Evolutionary conservation across 2,888 invertebrate species (phyloP), one percentile per base, ranked within the genome.

Genomic region (Taphrorychus bicolor): DNA sequence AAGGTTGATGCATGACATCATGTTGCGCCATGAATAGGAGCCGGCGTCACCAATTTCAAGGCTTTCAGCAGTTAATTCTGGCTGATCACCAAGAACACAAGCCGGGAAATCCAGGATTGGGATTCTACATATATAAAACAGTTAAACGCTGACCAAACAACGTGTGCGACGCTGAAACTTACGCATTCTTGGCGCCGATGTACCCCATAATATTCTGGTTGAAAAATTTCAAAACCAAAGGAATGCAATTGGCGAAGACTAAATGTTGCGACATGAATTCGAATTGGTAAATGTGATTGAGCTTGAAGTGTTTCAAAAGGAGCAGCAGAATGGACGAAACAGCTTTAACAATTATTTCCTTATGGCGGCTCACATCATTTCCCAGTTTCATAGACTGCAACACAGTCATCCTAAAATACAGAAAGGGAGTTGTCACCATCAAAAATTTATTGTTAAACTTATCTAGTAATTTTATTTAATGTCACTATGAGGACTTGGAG

Each of bases 181-280:
- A 88, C 87, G 87, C 88, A 83, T 98, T 97, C 82, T 96, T 97
- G 48, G 97, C 93, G 78, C 94, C 93, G 67, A 98, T 94, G 84
- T 98, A 98, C 56, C 92, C 91, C 82, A 94, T 88, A 72, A 98
- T 97, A 78, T 98, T 97, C 83, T 99, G 98, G 83, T 99, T 99
- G 82, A 99, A 95, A 84, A 99, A 99, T 82, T 99, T 99, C 60
- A 99, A 85, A 17, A 99, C 95, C 70, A 99, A 84, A 0, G 99
- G 99, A 82, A 99, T 97, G 80, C 98, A 99, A 82, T 99, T 99
- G 66, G 98, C 98, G 84, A 98, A 98, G 7, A 99, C 97, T 74
- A 99, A 86, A 84, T 99, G 98, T 83, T 99, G 98, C 1, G 97
- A 95, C 91, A 98, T 95, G 80, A 95, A 98, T 83, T 99, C 99